Conservation (phyloP, 2,113 vertebrate genomes). For the Budorcas taxicolor region DNA sequence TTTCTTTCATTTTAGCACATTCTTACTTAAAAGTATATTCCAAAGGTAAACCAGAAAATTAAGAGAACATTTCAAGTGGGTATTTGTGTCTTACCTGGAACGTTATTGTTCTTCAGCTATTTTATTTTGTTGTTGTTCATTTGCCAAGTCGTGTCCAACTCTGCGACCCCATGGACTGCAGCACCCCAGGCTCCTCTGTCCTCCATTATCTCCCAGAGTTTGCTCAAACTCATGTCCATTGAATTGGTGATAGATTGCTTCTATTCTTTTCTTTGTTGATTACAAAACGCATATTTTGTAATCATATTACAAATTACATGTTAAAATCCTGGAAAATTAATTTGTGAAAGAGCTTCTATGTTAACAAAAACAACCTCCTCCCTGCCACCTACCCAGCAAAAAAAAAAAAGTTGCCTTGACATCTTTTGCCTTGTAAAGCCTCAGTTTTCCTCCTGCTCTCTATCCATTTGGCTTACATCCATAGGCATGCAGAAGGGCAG, state of each 20-base stretch:
- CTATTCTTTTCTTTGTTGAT: slow-evolving; percentile 54
- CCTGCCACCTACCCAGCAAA: neutral
- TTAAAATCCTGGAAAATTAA: slow-evolving; percentile 79
- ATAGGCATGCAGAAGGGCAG: slow-evolving; percentile 14
- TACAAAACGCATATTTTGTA: slow-evolving; percentile 73
- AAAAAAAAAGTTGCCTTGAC: neutral
- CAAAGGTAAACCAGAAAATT: neutral
- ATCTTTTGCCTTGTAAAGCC: slow-evolving; percentile 1
- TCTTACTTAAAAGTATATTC: slow-evolving; percentile 7
- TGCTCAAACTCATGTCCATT: neutral
- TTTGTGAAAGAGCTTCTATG: slow-evolving; percentile 76
- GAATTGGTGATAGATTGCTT: neutral
- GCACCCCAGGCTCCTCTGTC: neutral
- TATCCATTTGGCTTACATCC: neutral
- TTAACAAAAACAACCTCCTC: slow-evolving; percentile 66
- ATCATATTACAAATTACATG: slow-evolving; percentile 69
- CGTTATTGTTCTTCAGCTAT: neutral
- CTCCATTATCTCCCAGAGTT: neutral
- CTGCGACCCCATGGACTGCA: neutral
- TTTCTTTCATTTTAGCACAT: slow-evolving; percentile 2
- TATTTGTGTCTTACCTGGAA: neutral
- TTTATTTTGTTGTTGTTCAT: slow-evolving; percentile 12
- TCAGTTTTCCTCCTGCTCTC: neutral
- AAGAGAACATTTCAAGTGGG: neutral
- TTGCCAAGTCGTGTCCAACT: neutral